These are phyloP conservation scores for Chrysopilus asiliformis DNA, from an alignment of 2,888 invertebrate genomes.

Conservation along the genomic window DNA sequence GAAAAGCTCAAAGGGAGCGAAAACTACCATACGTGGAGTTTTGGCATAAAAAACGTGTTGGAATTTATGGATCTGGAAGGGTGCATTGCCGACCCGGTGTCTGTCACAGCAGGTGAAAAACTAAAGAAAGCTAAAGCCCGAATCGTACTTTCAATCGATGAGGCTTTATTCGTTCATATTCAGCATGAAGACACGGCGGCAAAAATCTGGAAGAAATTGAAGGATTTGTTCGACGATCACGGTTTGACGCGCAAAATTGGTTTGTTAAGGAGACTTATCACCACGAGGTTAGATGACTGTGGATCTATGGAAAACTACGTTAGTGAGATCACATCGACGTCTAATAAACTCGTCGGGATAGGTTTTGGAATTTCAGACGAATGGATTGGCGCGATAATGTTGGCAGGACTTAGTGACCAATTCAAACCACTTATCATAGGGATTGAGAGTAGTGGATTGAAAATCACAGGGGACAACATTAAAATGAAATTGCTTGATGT, in stretches of 20 bases:
- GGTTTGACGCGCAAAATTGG: constrained; percentile 21
- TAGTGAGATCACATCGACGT: constrained; percentile 19
- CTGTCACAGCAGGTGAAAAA: constrained; percentile 1
- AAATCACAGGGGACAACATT: constrained; percentile 19
- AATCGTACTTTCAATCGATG: constrained; percentile 12
- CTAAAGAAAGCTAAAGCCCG: constrained; percentile 9
- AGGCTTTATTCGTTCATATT: constrained; percentile 20
- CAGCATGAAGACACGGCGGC: constrained; percentile 17
- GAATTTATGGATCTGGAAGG: constrained; percentile 2
- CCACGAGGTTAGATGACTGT: constrained; percentile 14
- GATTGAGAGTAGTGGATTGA: constrained; percentile 17
- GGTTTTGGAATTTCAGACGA: constrained; percentile 15
- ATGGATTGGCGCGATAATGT: too few relatives aligned
- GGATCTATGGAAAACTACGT: constrained; percentile 21
- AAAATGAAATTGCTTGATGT: constrained; percentile 18
- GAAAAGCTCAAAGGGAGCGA: constrained; percentile 7
- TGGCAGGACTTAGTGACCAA: constrained; percentile 20
- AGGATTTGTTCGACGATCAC: constrained; percentile 20
- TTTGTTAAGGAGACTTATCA: constrained; percentile 18
- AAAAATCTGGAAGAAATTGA: constrained; percentile 20
- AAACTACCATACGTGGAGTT: constrained; percentile 11
- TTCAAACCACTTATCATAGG: constrained; percentile 22
- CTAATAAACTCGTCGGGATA: constrained; percentile 19
- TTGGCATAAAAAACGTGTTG: constrained; percentile 4
- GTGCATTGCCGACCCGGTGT: constrained; percentile 6